Evolutionary conservation across 2,113 vertebrate species (phyloP).

Genomic region (Gobio gobio): DNA sequence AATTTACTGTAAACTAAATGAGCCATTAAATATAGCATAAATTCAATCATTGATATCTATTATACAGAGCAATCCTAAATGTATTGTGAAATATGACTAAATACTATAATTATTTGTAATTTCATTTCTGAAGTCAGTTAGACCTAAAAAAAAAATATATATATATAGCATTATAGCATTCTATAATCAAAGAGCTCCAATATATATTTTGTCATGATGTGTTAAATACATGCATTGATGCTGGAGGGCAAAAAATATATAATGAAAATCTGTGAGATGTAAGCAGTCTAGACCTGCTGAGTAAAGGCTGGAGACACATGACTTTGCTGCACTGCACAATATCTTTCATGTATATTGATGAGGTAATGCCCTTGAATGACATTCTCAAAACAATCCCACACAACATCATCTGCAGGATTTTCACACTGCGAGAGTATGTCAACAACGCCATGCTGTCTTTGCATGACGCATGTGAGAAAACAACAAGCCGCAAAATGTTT

Average conservation of each 20-base stretch:
- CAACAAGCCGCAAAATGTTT: not conserved
- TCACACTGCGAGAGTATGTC: not conserved
- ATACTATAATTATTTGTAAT: not conserved
- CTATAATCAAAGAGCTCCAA: too few relatives aligned
- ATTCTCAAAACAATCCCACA: not conserved
- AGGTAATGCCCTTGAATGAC: constrained; percentile 20
- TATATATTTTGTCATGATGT: too few relatives aligned
- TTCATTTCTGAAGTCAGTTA: not conserved
- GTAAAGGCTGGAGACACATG: constrained; percentile 16
- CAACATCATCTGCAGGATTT: not conserved
- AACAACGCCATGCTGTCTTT: constrained; percentile 10
- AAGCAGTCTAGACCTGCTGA: not conserved
- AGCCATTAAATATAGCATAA: not conserved
- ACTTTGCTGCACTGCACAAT: constrained; percentile 67
- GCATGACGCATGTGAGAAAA: not conserved
- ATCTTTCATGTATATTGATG: constrained; percentile 14
- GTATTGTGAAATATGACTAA: not conserved
- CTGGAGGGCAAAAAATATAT: not conserved
- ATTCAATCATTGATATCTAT: not conserved
- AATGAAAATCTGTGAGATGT: not conserved
- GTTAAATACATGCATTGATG: not conserved
- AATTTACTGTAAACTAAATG: not conserved
- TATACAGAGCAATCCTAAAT: not conserved
- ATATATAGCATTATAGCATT: too few relatives aligned
- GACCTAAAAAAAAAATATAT: not conserved